These are phyloP conservation scores for Anisognathus igniventris DNA, from an alignment of 2,797 vertebrate species.

Conservation along the genomic window DNA sequence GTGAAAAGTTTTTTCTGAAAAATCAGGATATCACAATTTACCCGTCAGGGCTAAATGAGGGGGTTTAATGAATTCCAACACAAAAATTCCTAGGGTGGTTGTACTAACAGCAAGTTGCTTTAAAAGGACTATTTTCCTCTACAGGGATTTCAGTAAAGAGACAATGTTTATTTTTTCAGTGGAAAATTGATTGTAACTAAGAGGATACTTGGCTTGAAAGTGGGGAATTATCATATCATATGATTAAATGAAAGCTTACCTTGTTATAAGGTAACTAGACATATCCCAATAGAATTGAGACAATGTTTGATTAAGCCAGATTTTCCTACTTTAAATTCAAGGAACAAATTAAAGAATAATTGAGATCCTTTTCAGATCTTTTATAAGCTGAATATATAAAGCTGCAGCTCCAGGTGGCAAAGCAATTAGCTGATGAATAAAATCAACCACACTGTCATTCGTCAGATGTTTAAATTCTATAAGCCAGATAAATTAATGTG, in stretches of 20 bases:
- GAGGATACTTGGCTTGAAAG: conserved; percentile 87
- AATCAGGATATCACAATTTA: conserved; percentile 58
- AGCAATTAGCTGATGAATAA: conserved; percentile 99
- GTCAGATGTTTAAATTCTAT: conserved; percentile 93
- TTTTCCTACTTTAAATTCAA: conserved; percentile 96
- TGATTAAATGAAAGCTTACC: conserved; percentile 94
- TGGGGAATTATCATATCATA: conserved; percentile 83
- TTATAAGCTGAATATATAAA: conserved; percentile 92
- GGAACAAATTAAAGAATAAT: conserved; percentile 91
- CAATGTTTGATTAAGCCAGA: conserved; percentile 94
- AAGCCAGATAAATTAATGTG: conserved; percentile 88
- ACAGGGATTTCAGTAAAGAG: conserved; percentile 75
- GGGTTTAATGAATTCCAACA: conserved; percentile 73
- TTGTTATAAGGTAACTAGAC: conserved; percentile 95
- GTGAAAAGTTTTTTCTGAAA: conserved; percentile 31
- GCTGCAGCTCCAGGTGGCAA: conserved; percentile 89
- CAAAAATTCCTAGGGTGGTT: conserved; percentile 72
- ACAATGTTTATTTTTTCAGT: conserved; percentile 82
- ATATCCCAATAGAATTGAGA: conserved; percentile 88
- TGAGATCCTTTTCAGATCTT: conserved; percentile 87
- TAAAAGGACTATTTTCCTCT: conserved; percentile 76
- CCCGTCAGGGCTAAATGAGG: conserved; percentile 66
- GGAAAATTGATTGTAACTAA: conserved; percentile 96
- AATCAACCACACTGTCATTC: conserved; percentile 88
- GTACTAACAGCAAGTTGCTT: conserved; percentile 71